These are phyloP conservation scores for Orchesellides sinensis DNA, from an alignment of 2,888 invertebrate species.

Conservation along the genomic window DNA sequence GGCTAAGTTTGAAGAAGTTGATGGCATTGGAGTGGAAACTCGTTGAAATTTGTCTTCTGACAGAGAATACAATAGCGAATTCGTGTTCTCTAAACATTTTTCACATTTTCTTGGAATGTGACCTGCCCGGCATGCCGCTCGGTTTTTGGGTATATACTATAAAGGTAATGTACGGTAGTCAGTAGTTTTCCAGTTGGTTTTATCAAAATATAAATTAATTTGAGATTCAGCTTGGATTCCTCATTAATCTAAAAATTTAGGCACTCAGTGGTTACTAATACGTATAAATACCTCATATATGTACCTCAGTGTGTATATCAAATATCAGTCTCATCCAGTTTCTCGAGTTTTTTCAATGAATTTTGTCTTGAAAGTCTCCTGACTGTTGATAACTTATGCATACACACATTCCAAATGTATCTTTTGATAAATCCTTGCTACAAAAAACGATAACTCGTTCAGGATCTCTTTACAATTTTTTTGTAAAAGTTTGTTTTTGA, in stretches of 20 bases:
- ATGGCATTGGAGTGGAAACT: conserved; percentile 70
- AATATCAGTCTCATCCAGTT: conserved; percentile 23
- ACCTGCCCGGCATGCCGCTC: conserved; percentile 9
- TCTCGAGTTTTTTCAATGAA: conserved; percentile 11
- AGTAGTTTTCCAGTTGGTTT: conserved; percentile 21
- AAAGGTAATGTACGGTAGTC: not conserved
- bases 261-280: not conserved
- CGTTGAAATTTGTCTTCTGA: conserved; percentile 73
- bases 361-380: not conserved
- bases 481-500: conserved; percentile 44
- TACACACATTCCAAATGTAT: not conserved
- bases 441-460: conserved; percentile 2
- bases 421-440: not conserved
- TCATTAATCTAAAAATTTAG: conserved; percentile 7
- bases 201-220: conserved; percentile 22
- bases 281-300: not conserved
- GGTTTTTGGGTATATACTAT: not conserved
- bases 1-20: conserved; percentile 30
- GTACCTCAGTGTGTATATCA: conserved; percentile 3
- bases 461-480: conserved; percentile 1
- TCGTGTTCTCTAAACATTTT: conserved; percentile 70
- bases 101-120: conserved; percentile 62
- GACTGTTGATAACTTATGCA: not conserved
- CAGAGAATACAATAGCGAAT: conserved; percentile 72
- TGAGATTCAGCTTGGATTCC: not conserved